A percentile compares a stretch with the other conserved stretches of the same genome.
These are phyloP conservation scores for Rhadinocentrus ornatus DNA, from an alignment of 2,797 vertebrate genomes.

Conservation along the genomic window DNA sequence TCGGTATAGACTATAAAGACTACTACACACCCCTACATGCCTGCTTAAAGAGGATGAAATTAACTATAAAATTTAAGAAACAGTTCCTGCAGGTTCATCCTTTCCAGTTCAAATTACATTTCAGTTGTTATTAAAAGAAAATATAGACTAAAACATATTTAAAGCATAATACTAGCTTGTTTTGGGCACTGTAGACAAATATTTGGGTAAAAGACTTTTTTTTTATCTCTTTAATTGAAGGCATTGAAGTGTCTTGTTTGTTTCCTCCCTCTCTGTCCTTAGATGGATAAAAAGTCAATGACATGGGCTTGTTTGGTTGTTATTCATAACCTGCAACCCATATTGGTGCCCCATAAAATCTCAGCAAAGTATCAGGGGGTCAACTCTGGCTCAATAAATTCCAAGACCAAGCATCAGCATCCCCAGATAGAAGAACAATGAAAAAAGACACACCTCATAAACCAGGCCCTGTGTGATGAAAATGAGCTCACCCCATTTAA, in stretches of 20 bases:
- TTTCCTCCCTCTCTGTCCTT: slow-evolving; percentile 12
- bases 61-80: neutral
- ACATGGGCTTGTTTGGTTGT: slow-evolving; percentile 69
- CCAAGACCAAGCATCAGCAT: slow-evolving; percentile 59
- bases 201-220: slow-evolving; percentile 22
- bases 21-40: neutral
- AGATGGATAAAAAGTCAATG: slow-evolving; percentile 57
- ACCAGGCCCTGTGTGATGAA: slow-evolving; percentile 46
- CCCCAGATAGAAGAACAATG: slow-evolving; percentile 62
- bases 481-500: slow-evolving; percentile 57
- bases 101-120: slow-evolving; percentile 9
- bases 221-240: slow-evolving; percentile 2
- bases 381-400: slow-evolving; percentile 73
- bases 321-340: slow-evolving; percentile 75
- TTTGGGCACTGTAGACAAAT: neutral
- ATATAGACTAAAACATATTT: slow-evolving; percentile 6
- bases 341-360: slow-evolving; percentile 73
- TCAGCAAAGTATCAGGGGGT: slow-evolving; percentile 63
- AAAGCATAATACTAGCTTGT: slow-evolving; percentile 3
- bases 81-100: neutral
- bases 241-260: slow-evolving; percentile 29
- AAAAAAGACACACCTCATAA: slow-evolving; percentile 72
- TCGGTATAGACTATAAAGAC: neutral
- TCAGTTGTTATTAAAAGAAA: neutral
- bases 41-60: neutral